These are phyloP conservation scores for Parnassius mnemosyne DNA, from an alignment of 2,888 invertebrate genomes.

Conservation along the genomic window DNA sequence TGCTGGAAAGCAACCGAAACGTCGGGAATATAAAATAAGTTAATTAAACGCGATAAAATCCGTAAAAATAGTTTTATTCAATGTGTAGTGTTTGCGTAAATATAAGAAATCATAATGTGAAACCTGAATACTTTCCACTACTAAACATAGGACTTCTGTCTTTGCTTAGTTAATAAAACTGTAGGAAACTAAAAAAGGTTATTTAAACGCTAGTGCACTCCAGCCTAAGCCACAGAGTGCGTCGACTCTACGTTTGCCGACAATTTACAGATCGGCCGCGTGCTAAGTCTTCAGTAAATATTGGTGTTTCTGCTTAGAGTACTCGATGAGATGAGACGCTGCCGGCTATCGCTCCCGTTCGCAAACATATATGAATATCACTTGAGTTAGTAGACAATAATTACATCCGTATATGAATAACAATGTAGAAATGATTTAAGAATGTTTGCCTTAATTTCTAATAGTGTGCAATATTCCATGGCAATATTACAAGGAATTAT, in stretches of 20 bases:
- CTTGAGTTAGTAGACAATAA: not conserved
- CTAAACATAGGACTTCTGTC: no score
- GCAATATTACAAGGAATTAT: no score
- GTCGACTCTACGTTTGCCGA: constrained; percentile 28
- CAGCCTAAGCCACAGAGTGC: constrained; percentile 22
- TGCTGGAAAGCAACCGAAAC: no score
- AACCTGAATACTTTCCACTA: no score
- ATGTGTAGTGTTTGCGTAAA: no score
- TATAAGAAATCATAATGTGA: no score
- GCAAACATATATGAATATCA: constrained; percentile 1
- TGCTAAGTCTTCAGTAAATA: constrained; percentile 23
- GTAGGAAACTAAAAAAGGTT: not conserved
- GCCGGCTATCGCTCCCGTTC: not conserved
- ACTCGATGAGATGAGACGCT: not conserved
- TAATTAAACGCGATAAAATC: no score
- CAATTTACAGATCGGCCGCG: constrained; percentile 23
- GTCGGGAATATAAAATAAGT: no score
- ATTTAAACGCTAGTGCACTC: not conserved
- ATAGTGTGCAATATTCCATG: no score
- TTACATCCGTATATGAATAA: not conserved
- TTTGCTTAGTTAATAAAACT: no score
- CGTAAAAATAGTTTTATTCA: no score
- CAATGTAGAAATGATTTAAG: not conserved
- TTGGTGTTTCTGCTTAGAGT: constrained; percentile 18
- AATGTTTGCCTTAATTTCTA: no score